phyloP scores from a whole-genome alignment of 2,888 invertebrate genomes.

The Phortica magna region DNA sequence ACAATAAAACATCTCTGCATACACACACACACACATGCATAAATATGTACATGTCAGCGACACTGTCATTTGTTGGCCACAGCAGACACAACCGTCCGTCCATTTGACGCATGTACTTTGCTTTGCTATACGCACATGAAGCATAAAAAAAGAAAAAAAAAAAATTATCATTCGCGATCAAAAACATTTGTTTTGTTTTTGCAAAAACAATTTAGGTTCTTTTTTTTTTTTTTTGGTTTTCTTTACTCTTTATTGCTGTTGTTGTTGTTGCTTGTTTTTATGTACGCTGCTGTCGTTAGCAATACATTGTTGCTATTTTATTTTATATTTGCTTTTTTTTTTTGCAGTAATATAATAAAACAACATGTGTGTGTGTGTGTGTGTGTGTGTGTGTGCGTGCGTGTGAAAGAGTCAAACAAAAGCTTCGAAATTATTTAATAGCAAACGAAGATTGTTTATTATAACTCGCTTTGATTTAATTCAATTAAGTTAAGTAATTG shows the following conservation, averaged over 20 bases:
- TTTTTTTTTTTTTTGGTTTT: no score
- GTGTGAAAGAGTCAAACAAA: not conserved
- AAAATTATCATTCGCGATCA: not conserved
- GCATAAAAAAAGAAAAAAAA: not conserved
- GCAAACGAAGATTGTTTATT: slow-evolving; percentile 44
- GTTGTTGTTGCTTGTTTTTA: not conserved
- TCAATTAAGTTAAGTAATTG: slow-evolving; percentile 61
- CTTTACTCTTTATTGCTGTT: not conserved
- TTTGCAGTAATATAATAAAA: not conserved
- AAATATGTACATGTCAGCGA: not conserved
- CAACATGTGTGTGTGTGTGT: not conserved
- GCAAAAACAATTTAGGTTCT: no score
- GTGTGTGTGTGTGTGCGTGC: no score
- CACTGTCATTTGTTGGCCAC: not conserved
- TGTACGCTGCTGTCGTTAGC: not conserved
- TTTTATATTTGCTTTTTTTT: not conserved
- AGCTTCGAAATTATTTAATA: not conserved
- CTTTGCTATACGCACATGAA: not conserved
- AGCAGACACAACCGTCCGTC: not conserved
- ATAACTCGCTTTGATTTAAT: slow-evolving; percentile 71
- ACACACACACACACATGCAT: not conserved
- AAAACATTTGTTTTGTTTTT: no score
- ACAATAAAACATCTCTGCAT: not conserved
- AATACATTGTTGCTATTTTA: slow-evolving; percentile 3
- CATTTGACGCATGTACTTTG: not conserved